Conservation (phyloP, 2,797 vertebrate species). For the Avahi laniger region DNA sequence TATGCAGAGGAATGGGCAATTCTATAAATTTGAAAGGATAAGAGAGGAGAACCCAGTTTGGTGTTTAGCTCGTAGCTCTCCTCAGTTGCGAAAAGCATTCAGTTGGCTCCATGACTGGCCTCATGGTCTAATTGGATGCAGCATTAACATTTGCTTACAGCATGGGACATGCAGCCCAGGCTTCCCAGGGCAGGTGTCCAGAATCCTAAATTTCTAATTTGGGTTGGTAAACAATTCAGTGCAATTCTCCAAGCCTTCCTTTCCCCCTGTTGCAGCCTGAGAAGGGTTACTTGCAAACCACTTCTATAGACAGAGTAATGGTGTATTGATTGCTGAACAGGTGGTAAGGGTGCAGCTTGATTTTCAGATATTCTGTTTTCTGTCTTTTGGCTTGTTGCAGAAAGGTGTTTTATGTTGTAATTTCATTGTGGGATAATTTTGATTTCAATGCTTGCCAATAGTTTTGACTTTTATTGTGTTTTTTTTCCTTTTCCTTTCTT, state of each 20-base stretch:
- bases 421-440: slow-evolving; percentile 77
- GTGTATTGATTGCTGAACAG: slow-evolving; percentile 79
- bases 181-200: slow-evolving; percentile 52
- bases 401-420: slow-evolving; percentile 69
- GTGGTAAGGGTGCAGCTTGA: slow-evolving; percentile 68
- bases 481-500: not conserved
- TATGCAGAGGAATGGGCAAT: not conserved
- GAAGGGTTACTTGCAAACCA: slow-evolving; percentile 63
- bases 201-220: slow-evolving; percentile 50
- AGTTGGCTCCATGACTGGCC: not conserved
- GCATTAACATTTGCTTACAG: slow-evolving; percentile 68
- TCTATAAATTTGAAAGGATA: not conserved
- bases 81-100: slow-evolving; percentile 60
- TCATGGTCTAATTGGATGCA: slow-evolving; percentile 56
- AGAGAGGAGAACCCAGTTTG: not conserved
- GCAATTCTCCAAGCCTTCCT: slow-evolving; percentile 40
- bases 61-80: slow-evolving; percentile 45
- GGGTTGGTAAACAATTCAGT: slow-evolving; percentile 23
- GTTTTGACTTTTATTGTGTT: slow-evolving; percentile 66
- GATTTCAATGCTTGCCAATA: slow-evolving; percentile 73
- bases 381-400: slow-evolving; percentile 71
- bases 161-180: slow-evolving; percentile 25
- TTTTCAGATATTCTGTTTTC: slow-evolving; percentile 80
- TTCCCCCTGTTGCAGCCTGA: not conserved
- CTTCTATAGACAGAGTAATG: slow-evolving; percentile 60